Conservation (phyloP, 2,888 invertebrate genomes). For the Liodrosophila aerea region DNA sequence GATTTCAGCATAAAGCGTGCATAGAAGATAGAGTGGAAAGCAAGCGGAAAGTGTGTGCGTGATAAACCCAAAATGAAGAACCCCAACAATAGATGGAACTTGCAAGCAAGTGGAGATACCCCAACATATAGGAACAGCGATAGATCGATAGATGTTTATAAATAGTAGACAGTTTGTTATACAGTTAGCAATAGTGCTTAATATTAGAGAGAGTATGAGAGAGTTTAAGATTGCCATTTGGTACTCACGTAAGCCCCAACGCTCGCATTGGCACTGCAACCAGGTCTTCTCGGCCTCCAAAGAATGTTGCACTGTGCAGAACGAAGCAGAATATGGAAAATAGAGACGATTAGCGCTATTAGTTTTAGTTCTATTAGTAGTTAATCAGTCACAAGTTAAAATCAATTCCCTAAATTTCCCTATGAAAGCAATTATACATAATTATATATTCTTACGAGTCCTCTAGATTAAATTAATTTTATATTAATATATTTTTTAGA, state of each 20-base stretch:
- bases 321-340: no score
- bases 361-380: no score
- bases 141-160: no score
- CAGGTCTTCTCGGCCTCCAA: conserved; percentile 94
- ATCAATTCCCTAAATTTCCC: no score
- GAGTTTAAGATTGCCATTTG: conserved; percentile 2
- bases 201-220: conserved; percentile 23
- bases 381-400: neutral
- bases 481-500: no score
- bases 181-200: neutral
- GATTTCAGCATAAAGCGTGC: conserved; percentile 19
- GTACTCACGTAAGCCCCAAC: conserved; percentile 87
- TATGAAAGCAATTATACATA: neutral
- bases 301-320: conserved; percentile 89
- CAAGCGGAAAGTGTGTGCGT: neutral
- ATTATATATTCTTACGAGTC: neutral
- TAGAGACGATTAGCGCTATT: no score
- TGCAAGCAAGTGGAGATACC: conserved; percentile 36
- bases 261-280: conserved; percentile 94
- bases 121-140: conserved; percentile 20
- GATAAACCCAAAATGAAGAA: conserved; percentile 1
- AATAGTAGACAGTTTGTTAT: conserved; percentile 15
- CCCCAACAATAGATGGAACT: conserved; percentile 30
- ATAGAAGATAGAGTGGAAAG: conserved; percentile 1
- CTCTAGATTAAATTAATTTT: no score